Evolutionary conservation across 2,113 vertebrate species (phyloP).

Genomic region (Laticauda colubrina): DNA sequence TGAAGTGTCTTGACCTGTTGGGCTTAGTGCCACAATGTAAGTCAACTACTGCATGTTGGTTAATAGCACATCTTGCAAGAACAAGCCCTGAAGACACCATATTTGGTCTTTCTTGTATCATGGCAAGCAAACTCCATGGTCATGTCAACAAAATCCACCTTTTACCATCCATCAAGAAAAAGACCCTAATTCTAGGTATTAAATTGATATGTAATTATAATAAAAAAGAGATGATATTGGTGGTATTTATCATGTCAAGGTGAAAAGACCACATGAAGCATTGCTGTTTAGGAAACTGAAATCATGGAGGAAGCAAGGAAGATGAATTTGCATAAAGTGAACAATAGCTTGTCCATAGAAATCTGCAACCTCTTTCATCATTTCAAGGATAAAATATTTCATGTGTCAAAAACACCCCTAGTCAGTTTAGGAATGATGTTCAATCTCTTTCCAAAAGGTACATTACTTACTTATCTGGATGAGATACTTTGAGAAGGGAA

Average conservation of each 20-base stretch:
- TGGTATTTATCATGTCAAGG: constrained; percentile 5
- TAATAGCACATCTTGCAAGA: no score
- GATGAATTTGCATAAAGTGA: constrained; percentile 29
- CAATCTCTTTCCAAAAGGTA: neutral
- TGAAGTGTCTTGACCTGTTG: neutral
- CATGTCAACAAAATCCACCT: neutral
- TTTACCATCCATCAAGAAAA: neutral
- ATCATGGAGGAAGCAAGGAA: neutral
- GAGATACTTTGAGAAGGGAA: neutral
- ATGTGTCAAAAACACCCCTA: constrained; percentile 1
- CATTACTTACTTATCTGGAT: neutral
- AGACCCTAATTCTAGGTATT: neutral
- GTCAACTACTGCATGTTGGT: neutral
- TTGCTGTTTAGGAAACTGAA: neutral
- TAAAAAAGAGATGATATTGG: neutral
- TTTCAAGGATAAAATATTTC: constrained; percentile 32
- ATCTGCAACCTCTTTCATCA: constrained; percentile 34
- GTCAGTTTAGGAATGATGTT: constrained; percentile 10
- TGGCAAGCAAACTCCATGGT: neutral
- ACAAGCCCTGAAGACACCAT: no score
- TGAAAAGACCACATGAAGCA: neutral
- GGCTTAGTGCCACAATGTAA: neutral
- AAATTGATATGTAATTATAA: neutral
- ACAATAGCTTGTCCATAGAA: constrained; percentile 27
- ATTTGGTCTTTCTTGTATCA: neutral